Evolutionary conservation across 2,113 vertebrate genomes (phyloP), one percentile per base, ranked within the genome.

Genomic region (Pluvianellus socialis): DNA sequence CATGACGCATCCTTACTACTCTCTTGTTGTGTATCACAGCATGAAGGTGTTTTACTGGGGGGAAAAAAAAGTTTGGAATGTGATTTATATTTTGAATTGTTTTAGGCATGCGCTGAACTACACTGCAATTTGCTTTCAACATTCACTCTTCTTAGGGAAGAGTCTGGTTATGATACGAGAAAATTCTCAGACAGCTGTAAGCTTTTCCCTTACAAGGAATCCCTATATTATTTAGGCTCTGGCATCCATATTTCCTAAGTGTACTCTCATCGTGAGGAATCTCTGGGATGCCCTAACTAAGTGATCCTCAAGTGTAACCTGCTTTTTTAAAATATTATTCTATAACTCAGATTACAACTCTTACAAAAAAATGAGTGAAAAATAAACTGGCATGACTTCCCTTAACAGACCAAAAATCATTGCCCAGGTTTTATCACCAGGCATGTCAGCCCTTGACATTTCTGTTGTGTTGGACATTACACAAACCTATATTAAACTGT

Each of bases 121-220:
- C 21, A 59, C 12, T 86, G 70, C 19, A 96, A 80, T 58, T 45
- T 88, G 21, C 17, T 68, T 33, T 79, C 68, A 81, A 49, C 7
- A 19, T 86, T 88, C 49, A 45, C 12, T 93, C 68, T 82, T 79
- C 90, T 61, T 61, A 76, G 56, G 76, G 86, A 89, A 62, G 62
- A 14, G 38, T 59, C 42, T 80, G 53, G 33, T 93, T 95, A 91
- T 58, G 35, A 83, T 68, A 68, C 23, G 49, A 49, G 49, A 49
- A 18, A 42, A 82, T 85, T 84, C 85, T 90, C 38, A 87, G 30
- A 84, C 38, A 88, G 68, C 47, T 79, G 11, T n/a, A 76, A 82
- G 79, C 93, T 65, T 79, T 89, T 90, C 66, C 95, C 90, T 96
- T 94, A 91, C 50, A 96, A 92, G 94, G 86, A 94, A 95, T 92